Base-by-base conservation (phyloP, 2,113 vertebrate species). In the Mystacornis crossleyi region DNA sequence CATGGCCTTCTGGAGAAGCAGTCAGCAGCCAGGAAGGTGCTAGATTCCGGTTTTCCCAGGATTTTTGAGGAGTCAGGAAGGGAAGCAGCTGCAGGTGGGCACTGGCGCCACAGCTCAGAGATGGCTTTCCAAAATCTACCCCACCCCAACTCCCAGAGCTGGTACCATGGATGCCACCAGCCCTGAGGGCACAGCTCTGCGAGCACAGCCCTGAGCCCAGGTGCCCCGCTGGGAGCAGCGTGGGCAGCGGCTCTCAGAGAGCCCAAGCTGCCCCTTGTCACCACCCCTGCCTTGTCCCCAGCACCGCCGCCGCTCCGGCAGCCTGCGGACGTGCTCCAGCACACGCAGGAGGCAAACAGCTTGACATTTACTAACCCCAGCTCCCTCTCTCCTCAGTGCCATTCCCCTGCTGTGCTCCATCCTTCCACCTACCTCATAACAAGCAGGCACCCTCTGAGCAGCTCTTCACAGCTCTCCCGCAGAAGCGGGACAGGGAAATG, bases 351-450 rank as follows among this genome's bases (percentile, higher is more conserved):
- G 83, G 90, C 72, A 28, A 91, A 82, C 77, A 66, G 83, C 57
- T 71, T 92, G 93, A 89, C 94, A 91, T 96, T 80, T 89, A 45
- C 83, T 69, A 48, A 84, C 61, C 31, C 55, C 71, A 31, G 51
- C 86, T 75, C 78, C 48, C 66, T 17, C 75, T 34, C 70, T n/a
- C 48, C 60, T 66, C 90, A 19, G 54, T 48, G 78, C 82, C 80
- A 16, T n/a, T 84, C 88, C 89, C 93, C 79, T 69, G 85, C 93
- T 57, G 86, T 0, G 57, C 78, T 95, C 65, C 77, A 86, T 60
- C 89, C 87, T 89, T 60, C 81, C 74, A 45, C 45, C 77, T 28
- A 50, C 29, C 64, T 48, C 53, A 83, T 36, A 71, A 89, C 64
- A 74, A 50, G 69, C 86, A 54, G 57, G 90, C 92, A 64, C 95